Evolutionary conservation across 2,888 invertebrate genomes (phyloP).

Genomic region (Selenia dentaria): DNA sequence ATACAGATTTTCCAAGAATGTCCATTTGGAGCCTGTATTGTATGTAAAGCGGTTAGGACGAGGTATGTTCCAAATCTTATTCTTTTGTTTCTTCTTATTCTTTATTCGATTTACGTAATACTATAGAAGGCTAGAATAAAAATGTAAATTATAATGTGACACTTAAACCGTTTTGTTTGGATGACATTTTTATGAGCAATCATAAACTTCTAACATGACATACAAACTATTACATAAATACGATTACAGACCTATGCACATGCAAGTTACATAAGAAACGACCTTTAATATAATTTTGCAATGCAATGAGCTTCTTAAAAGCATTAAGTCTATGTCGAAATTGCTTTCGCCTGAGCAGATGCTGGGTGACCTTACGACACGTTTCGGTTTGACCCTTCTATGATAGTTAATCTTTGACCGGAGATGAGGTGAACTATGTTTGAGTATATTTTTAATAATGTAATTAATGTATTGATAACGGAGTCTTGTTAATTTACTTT

Average conservation of each 20-base stretch:
- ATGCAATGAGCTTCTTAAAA: slow-evolving; percentile 43
- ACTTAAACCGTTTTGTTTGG: background rate
- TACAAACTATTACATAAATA: slow-evolving; percentile 35
- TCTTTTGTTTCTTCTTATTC: too few relatives aligned
- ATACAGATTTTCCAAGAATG: too few relatives aligned
- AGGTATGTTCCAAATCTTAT: too few relatives aligned
- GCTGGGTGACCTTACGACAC: slow-evolving; percentile 32
- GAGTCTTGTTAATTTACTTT: too few relatives aligned
- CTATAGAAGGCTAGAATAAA: too few relatives aligned
- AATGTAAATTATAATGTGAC: background rate
- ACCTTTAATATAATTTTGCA: slow-evolving; percentile 48
- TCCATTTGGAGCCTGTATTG: too few relatives aligned
- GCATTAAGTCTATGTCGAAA: slow-evolving; percentile 45
- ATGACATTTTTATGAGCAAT: background rate
- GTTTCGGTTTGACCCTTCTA: slow-evolving; percentile 41
- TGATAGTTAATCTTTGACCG: slow-evolving; percentile 37
- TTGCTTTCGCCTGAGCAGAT: slow-evolving; percentile 42
- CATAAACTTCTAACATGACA: slow-evolving; percentile 3
- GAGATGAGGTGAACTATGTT: slow-evolving; percentile 1
- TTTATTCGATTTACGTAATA: too few relatives aligned
- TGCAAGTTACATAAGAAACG: slow-evolving; percentile 43
- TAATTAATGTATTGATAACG: too few relatives aligned
- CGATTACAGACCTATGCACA: slow-evolving; percentile 37
- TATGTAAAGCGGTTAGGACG: too few relatives aligned
- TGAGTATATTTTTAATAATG: too few relatives aligned